Evolutionary conservation across 2,113 vertebrate genomes (phyloP), one percentile per base, ranked within the genome.

Genomic region (Vulpes vulpes): DNA sequence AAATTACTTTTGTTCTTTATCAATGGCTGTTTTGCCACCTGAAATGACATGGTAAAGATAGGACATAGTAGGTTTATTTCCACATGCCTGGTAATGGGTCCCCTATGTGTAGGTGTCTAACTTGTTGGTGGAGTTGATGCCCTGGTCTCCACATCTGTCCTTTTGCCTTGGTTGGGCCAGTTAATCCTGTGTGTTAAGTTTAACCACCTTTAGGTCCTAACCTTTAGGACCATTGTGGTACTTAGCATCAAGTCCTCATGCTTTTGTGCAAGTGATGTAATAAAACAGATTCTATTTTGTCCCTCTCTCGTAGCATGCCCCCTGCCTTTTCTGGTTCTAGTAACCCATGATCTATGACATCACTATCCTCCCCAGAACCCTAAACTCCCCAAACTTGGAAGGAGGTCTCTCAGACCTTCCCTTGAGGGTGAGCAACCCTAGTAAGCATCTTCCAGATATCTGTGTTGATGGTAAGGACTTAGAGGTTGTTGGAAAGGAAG

Each of bases 221-320:
- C 59, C 22, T 10, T 11, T 7, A 23, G 57, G 65, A 27, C 15
- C 11, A 0, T 2, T 19, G 80, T 25, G 35, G 38, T 17, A 30
- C 5, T 2, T 11, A 32, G 35, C 6, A 0, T 51, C 3, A 14
- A 22, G 14, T 17, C 20, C 2, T 69, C 7, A 0, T 15, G 57
- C 38, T 22, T 62, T 74, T 35, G 22, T 49, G n/a, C 30, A 62
- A 74, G 8, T 2, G 2, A 11, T 22, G 12, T 23, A 23, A 30
- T 16, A 81, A 71, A 32, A 32, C 14, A 53, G 30, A 22, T 62
- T 74, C 15, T 7, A 0, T 23, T 25, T 16, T 25, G 3, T 8
- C 38, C 38, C 22, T 60, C 8, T 71, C 90, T n/a, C 43, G 35
- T n/a, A 19, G 8, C 90, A 8, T 19, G 53, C 12, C 3, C 5